Conservation (phyloP, 2,113 vertebrate species). For the Grus americana region DNA sequence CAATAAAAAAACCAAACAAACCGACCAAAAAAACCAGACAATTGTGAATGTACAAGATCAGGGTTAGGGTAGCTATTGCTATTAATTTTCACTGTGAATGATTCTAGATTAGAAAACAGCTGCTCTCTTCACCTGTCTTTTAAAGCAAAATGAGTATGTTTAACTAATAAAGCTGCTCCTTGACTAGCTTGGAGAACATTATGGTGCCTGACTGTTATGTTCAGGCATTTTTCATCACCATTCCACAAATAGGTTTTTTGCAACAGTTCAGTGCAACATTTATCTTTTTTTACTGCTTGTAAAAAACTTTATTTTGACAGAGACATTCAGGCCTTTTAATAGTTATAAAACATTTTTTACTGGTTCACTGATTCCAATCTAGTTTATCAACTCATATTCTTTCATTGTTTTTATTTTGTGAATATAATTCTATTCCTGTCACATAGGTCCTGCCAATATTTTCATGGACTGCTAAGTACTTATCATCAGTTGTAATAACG, state of each 20-base stretch:
- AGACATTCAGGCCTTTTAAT: background rate
- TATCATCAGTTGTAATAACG: background rate
- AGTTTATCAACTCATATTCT: background rate
- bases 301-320: background rate
- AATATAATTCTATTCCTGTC: background rate
- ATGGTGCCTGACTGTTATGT: background rate
- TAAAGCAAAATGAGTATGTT: background rate
- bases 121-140: background rate
- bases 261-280: background rate
- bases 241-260: background rate
- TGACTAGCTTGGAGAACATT: background rate
- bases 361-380: background rate
- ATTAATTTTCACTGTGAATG: background rate
- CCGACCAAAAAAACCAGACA: background rate
- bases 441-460: background rate
- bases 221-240: background rate
- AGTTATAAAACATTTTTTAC: background rate
- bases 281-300: background rate
- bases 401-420: background rate
- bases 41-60: background rate
- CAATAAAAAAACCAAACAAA: background rate
- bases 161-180: background rate
- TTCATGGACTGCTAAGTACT: background rate
- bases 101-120: background rate
- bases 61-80: background rate